phyloP scores from a whole-genome alignment of 2,113 vertebrate genomes.

The Phyllopteryx taeniolatus region DNA sequence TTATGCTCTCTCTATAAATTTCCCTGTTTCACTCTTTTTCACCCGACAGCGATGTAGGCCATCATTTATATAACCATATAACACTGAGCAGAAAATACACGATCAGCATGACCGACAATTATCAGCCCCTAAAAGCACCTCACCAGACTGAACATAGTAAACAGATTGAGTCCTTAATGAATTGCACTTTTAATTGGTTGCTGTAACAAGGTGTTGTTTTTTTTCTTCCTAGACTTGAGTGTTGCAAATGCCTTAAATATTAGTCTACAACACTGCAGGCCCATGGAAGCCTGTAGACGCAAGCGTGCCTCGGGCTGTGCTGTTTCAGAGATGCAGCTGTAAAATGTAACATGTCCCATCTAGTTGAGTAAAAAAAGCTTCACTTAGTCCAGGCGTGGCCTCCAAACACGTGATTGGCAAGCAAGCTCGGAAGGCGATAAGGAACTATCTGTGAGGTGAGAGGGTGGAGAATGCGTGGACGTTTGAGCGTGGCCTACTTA shows the following conservation, averaged over 20 bases:
- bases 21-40: neutral
- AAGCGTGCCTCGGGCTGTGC: neutral
- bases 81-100: neutral
- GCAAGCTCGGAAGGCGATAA: conserved; percentile 21
- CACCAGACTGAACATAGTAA: neutral
- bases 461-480: conserved; percentile 28
- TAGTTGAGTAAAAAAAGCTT: conserved; percentile 38
- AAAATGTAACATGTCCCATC: conserved; percentile 55
- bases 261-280: neutral
- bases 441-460: conserved; percentile 36
- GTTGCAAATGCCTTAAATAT: neutral
- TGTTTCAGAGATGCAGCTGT: conserved; percentile 49
- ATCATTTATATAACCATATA: neutral
- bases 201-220: neutral
- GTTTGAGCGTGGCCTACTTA: conserved; percentile 19
- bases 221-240: neutral
- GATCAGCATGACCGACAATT: neutral
- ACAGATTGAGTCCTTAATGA: neutral
- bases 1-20: neutral
- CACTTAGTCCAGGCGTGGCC: conserved; percentile 41
- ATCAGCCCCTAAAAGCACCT: neutral
- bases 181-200: neutral
- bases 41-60: neutral
- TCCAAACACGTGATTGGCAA: conserved; percentile 25
- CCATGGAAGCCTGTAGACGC: conserved; percentile 12